Evolutionary conservation across 2,797 vertebrate species (phyloP), one percentile per base, ranked within the genome.

Genomic region (Paguma larvata): DNA sequence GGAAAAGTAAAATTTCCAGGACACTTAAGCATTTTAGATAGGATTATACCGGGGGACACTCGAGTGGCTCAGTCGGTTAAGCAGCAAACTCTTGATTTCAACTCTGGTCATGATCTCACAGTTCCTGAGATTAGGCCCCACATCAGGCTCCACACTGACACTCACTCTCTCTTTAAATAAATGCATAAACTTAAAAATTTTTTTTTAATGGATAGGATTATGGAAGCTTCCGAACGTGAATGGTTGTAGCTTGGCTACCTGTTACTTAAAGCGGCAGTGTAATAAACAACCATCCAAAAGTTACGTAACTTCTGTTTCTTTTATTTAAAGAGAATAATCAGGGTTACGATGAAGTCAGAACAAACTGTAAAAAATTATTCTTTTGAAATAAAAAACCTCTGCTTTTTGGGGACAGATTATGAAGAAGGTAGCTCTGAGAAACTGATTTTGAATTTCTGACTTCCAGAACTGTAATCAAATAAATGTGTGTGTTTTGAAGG

Each of bases 381-480:
- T 84, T 59, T 46, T 85, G 25, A 75, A 5, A 78, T 84, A 27
- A 0, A 87, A 63, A 90, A 82, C 32, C 70, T 92, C 27, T 94
- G 16, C 51, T n/a, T 86, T 77, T n/a, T 2, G 38, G n/a, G 46
- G 23, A 12, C 10, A 87, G 19, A 94, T 85, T 83, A 56, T 21
- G 63, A 65, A 94, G 44, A 85, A 80, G 32, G 18, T 65, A 68
- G 32, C 32, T 62, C 59, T 75, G 62, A 59, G 62, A 85, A 78
- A 78, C 48, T 30, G 25, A 68, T 89, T 89, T 84, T n/a, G 19
- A 83, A 89, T 32, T 94, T 94, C 48, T 90, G 79, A 90, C 18
- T 63, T 89, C 48, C 38, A 59, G 32, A 84, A 77, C 32, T 68
- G 0, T 67, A 84, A 77, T 23, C 38, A 59, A 84, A 84, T 89